These are phyloP conservation scores for Strix aluco DNA, from an alignment of 2,113 vertebrate species.

Conservation along the genomic window DNA sequence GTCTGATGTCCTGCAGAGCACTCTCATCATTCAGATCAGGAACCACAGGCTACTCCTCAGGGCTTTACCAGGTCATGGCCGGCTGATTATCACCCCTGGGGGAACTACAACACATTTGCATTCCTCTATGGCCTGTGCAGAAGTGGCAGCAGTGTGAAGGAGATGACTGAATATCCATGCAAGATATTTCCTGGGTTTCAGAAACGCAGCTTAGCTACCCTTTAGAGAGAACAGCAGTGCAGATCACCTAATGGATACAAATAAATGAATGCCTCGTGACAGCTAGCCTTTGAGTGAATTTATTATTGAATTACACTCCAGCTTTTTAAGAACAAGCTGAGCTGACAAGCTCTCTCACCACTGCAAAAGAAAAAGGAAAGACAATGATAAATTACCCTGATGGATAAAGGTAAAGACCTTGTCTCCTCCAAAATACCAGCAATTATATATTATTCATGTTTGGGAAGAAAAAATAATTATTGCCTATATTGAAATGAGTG, in stretches of 20 bases:
- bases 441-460: slow-evolving; percentile 89
- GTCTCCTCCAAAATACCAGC: slow-evolving; percentile 84
- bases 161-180: neutral
- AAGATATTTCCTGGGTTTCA: neutral
- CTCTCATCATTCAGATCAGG: neutral
- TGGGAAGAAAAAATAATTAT: slow-evolving; percentile 71
- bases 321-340: slow-evolving; percentile 73
- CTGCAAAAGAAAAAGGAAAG: slow-evolving; percentile 43
- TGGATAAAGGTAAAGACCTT: slow-evolving; percentile 78
- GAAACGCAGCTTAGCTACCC: neutral
- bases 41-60: neutral
- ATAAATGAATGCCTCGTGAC: slow-evolving; percentile 72
- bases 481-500: slow-evolving; percentile 78
- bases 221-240: slow-evolving; percentile 18
- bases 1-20: neutral
- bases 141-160: neutral
- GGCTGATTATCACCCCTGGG: neutral
- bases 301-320: slow-evolving; percentile 78
- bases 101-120: neutral
- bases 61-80: neutral
- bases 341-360: slow-evolving; percentile 67
- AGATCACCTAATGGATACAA: slow-evolving; percentile 71
- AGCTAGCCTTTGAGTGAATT: slow-evolving; percentile 72
- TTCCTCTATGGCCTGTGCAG: neutral
- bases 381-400: slow-evolving; percentile 76